Conservation (phyloP, 2,888 invertebrate genomes). For the Brachynemurus nebulosus region DNA sequence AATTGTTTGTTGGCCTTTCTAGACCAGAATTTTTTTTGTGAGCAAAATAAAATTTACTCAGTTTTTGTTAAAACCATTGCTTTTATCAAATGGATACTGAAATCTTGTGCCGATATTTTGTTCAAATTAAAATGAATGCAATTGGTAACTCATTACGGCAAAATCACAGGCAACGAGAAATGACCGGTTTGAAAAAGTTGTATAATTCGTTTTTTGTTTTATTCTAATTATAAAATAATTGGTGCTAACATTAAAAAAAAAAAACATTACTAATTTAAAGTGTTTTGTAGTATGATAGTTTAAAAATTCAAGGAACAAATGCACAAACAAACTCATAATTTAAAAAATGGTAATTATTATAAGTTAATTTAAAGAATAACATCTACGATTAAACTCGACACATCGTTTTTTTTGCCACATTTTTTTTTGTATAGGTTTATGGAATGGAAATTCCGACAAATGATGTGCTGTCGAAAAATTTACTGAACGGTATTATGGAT, state of each 20-base stretch:
- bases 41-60: neutral
- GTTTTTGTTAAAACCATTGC: neutral
- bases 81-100: slow-evolving; percentile 6
- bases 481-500: slow-evolving; percentile 28
- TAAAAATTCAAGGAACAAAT: too few species aligned
- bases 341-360: too few species aligned
- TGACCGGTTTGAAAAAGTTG: slow-evolving; percentile 72
- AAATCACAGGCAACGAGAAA: slow-evolving; percentile 70
- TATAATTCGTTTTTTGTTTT: slow-evolving; percentile 80
- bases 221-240: too few species aligned
- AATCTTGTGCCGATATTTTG: slow-evolving; percentile 2
- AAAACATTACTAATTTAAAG: neutral
- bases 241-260: too few species aligned
- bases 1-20: neutral
- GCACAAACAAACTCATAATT: too few species aligned
- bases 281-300: too few species aligned
- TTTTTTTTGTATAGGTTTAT: neutral
- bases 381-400: too few species aligned
- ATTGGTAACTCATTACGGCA: slow-evolving; percentile 62
- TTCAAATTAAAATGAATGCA: slow-evolving; percentile 46
- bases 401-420: neutral
- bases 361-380: too few species aligned
- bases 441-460: slow-evolving; percentile 7
- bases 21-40: neutral
- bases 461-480: neutral